Base-by-base conservation (phyloP, 2,888 invertebrate species). In the Leptinotarsa peninsularis region DNA sequence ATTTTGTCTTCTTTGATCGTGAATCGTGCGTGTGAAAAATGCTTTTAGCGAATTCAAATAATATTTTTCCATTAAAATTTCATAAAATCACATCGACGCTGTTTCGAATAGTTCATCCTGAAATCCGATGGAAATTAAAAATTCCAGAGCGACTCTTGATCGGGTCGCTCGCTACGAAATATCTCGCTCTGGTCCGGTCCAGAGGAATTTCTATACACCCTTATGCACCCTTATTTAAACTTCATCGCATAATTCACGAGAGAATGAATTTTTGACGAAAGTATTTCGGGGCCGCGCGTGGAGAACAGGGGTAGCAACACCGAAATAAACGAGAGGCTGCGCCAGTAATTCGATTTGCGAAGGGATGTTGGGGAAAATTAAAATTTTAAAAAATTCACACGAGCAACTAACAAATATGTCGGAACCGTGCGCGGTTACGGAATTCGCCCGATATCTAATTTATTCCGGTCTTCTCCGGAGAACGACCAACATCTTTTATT, bases 351-450 rank as follows among this genome's bases (percentile, higher is more conserved):
- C 63, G 17, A 63, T 63, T 63, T 43, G 43, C 63, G 33, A 33
- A 18, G n/a, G 33, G 43, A 63, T 63, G 33, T 63, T 63, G 63
- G 33, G 63, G 63, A 63, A 43, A 63, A 63, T 63, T 63, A 63
- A 63, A n/a, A 43, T 63, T 63, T 18, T 63, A 13, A 63, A 63
- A 63, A 63, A 63, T 63, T 63, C 63, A 63, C 63, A 10, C 15
- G 33, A 63, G 33, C 63, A n/a, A 43, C 63, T 63, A 33, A n/a
- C n/a, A 10, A 33, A 63, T 63, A 63, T n/a, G 63, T 63, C 17
- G 63, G n/a, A 43, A 33, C n/a, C 10, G 43, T 43, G n/a, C 5
- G 43, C 17, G 21, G 21, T 63, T 33, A 17, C 63, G 13, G 13
- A 63, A 63, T 63, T 63, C 43, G 63, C 4, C n/a, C n/a, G 33